phyloP scores from a whole-genome alignment of 2,797 vertebrate genomes.

The Morelia viridis region DNA sequence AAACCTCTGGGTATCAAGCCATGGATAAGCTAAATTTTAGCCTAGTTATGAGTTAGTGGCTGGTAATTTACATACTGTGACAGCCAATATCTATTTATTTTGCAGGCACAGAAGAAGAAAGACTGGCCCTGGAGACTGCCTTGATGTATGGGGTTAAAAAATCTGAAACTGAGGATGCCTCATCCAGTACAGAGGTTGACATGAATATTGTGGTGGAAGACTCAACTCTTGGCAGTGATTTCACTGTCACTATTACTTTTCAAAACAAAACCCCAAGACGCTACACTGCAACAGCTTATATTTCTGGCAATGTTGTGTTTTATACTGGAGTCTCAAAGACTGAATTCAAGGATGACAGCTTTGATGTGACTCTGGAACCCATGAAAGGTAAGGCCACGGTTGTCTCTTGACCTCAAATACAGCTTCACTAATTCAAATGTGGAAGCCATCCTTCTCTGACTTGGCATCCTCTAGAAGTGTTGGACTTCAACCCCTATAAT shows the following conservation, averaged over 20 bases:
- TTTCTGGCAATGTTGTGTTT: constrained; percentile 86
- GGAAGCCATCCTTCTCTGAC: neutral
- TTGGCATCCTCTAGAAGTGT: neutral
- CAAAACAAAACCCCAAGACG: constrained; percentile 75
- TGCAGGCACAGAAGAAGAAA: constrained; percentile 86
- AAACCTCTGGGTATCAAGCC: neutral
- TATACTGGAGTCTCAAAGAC: constrained; percentile 88
- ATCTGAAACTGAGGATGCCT: constrained; percentile 64
- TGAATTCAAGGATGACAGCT: constrained; percentile 82
- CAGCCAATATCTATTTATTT: constrained; percentile 42
- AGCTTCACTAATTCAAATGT: neutral
- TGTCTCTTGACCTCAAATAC: neutral
- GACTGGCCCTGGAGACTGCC: constrained; percentile 86
- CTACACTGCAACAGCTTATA: constrained; percentile 76
- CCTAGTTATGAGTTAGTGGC: neutral
- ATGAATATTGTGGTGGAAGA: constrained; percentile 80
- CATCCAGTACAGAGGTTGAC: constrained; percentile 67
- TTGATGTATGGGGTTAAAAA: constrained; percentile 85
- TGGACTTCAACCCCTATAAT: neutral
- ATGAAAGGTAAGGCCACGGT: constrained; percentile 76
- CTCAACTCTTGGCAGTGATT: constrained; percentile 81
- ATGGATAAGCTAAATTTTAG: neutral
- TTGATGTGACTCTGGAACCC: constrained; percentile 75
- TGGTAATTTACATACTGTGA: neutral
- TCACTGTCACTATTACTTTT: constrained; percentile 82